Conservation (phyloP, 2,797 vertebrate genomes). For the Garrulus glandarius region DNA sequence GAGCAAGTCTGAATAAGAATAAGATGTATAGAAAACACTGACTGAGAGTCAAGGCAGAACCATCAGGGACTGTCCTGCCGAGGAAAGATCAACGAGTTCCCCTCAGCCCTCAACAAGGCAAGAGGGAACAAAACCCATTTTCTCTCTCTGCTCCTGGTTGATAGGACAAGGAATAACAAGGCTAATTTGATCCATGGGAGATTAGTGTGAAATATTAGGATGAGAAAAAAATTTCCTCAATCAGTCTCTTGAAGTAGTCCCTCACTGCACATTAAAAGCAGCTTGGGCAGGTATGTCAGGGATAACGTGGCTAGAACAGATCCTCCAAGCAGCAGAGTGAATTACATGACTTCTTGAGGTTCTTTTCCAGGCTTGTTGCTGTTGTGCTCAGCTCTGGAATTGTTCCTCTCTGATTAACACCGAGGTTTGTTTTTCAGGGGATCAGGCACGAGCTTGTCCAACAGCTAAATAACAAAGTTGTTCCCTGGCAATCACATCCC, state of each 20-base stretch:
- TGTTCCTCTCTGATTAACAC: neutral
- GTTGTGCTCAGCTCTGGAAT: neutral
- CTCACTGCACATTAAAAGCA: conserved; percentile 31
- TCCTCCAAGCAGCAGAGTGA: neutral
- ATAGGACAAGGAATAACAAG: neutral
- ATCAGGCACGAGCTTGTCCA: neutral
- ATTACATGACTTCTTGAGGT: neutral
- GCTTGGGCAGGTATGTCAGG: conserved; percentile 3
- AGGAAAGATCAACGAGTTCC: neutral
- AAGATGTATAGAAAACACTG: neutral
- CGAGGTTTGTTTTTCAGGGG: neutral
- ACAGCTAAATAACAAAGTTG: neutral
- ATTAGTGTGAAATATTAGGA: conserved; percentile 13
- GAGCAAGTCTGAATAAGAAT: neutral
- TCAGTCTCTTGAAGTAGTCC: neutral
- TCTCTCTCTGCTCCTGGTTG: neutral
- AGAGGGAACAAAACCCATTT: neutral
- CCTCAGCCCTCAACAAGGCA: conserved; percentile 1
- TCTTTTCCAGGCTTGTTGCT: neutral
- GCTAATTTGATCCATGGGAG: conserved; percentile 7
- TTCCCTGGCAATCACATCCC: neutral
- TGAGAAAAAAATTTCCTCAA: neutral
- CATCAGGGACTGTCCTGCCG: neutral
- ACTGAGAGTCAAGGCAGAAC: neutral
- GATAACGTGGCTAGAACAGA: neutral